Conservation (phyloP, 2,113 vertebrate species). For the Lagopus leucura region DNA sequence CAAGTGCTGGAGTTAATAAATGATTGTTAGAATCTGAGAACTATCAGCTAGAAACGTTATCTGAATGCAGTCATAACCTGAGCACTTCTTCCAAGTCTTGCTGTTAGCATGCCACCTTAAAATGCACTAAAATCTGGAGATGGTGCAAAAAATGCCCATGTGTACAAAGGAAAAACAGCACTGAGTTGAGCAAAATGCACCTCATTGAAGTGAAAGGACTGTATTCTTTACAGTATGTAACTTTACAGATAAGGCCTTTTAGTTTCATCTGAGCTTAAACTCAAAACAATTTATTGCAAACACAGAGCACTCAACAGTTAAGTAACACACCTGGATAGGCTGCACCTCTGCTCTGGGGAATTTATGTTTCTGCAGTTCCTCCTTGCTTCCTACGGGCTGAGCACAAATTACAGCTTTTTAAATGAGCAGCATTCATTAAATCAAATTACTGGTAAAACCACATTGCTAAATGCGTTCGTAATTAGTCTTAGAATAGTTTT, state of each 20-base stretch:
- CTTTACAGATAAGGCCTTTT: neutral
- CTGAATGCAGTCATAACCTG: neutral
- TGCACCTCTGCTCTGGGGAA: conserved; percentile 4
- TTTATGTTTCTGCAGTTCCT: neutral
- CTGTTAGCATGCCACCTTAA: neutral
- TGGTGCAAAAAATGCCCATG: neutral
- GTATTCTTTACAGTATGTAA: too few relatives aligned
- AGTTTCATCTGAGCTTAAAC: neutral
- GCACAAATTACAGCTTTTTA: conserved; percentile 46
- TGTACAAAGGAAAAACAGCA: neutral
- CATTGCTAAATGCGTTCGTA: neutral
- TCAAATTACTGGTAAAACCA: neutral
- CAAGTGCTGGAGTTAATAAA: neutral
- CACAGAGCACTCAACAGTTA: neutral
- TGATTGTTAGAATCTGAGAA: neutral
- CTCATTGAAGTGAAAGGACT: neutral
- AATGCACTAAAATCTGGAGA: neutral
- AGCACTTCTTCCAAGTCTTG: neutral
- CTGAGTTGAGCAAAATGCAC: neutral
- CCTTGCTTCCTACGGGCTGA: neutral
- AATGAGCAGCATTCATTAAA: conserved; percentile 32
- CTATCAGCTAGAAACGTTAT: neutral
- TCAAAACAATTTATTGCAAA: neutral
- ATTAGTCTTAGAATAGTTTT: conserved; percentile 23
- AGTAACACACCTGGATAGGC: conserved; percentile 2